A percentile compares a stretch with the other conserved stretches of the same genome.
These are phyloP conservation scores for Chaunax sp. DNA, from an alignment of 2,797 vertebrate genomes.

Conservation along the genomic window DNA sequence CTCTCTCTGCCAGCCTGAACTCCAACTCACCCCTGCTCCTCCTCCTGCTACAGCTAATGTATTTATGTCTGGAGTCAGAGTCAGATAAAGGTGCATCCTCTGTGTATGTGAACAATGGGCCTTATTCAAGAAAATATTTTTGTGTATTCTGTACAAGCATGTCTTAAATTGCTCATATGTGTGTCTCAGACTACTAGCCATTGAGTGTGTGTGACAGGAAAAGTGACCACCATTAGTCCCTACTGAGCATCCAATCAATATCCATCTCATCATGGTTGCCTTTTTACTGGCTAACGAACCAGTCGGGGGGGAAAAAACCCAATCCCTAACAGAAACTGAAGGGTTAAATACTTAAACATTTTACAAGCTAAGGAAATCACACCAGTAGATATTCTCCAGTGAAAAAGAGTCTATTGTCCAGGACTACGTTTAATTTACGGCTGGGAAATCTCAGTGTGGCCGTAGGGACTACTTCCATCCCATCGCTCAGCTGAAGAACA, in stretches of 20 bases:
- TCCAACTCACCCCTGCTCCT: slow-evolving; percentile 55
- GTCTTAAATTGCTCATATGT: neutral
- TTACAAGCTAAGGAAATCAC: slow-evolving; percentile 24
- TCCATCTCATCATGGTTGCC: slow-evolving; percentile 51
- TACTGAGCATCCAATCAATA: slow-evolving; percentile 60
- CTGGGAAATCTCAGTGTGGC: slow-evolving; percentile 57
- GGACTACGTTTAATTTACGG: slow-evolving; percentile 51
- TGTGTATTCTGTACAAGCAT: neutral
- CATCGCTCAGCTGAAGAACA: slow-evolving; percentile 48
- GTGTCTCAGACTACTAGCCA: slow-evolving; percentile 1
- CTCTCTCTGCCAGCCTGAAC: slow-evolving; percentile 45
- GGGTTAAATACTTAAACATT: slow-evolving; percentile 44
- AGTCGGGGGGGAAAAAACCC: slow-evolving; percentile 6
- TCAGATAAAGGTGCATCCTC: neutral
- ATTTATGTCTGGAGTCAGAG: slow-evolving; percentile 3
- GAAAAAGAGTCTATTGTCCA: slow-evolving; percentile 49
- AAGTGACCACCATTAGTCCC: slow-evolving; percentile 47
- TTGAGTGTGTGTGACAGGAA: slow-evolving; percentile 55
- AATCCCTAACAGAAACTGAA: slow-evolving; percentile 22
- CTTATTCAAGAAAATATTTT: too few species aligned
- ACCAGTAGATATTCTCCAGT: slow-evolving; percentile 36
- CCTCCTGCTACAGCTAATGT: slow-evolving; percentile 17
- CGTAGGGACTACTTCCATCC: slow-evolving; percentile 42
- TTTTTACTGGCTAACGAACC: slow-evolving; percentile 46
- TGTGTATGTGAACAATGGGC: neutral